phyloP scores from a whole-genome alignment of 2,113 vertebrate genomes.

The Microcebus tavaratra region DNA sequence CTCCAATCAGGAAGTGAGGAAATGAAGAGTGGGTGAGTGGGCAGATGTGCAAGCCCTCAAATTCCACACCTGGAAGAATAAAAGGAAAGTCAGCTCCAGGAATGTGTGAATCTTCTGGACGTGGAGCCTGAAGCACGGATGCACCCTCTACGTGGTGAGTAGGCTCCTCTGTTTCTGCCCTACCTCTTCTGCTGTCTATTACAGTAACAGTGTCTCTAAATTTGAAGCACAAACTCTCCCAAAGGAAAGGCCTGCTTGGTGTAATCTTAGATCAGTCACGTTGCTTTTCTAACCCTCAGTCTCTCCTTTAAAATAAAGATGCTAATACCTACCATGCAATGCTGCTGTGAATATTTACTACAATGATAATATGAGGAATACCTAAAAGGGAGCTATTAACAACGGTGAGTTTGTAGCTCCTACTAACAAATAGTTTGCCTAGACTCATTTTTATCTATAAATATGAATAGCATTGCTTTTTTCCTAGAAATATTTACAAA shows the following conservation, averaged over 20 bases:
- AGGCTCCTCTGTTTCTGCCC: background rate
- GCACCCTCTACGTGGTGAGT: fast-evolving
- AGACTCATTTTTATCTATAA: background rate
- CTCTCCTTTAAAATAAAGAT: background rate
- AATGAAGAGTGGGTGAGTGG: background rate
- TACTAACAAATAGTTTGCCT: background rate
- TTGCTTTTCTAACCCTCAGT: background rate
- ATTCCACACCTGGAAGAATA: too few relatives aligned
- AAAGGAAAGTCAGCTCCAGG: background rate
- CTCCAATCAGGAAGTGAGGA: background rate
- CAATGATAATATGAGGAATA: background rate
- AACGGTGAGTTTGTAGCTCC: background rate
- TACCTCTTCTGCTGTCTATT: background rate
- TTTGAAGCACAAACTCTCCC: background rate
- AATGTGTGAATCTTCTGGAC: fast-evolving
- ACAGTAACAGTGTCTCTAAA: background rate
- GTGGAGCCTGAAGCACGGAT: fast-evolving
- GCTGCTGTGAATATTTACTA: background rate
- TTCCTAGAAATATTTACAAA: conserved; percentile 2
- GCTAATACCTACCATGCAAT: background rate
- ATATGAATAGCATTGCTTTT: background rate
- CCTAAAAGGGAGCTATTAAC: background rate
- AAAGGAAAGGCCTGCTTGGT: background rate
- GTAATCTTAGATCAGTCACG: background rate
- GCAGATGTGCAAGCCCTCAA: fast-evolving